These are phyloP conservation scores for Scaptomyza montana DNA, from an alignment of 1,140 invertebrate species.

Conservation along the genomic window DNA sequence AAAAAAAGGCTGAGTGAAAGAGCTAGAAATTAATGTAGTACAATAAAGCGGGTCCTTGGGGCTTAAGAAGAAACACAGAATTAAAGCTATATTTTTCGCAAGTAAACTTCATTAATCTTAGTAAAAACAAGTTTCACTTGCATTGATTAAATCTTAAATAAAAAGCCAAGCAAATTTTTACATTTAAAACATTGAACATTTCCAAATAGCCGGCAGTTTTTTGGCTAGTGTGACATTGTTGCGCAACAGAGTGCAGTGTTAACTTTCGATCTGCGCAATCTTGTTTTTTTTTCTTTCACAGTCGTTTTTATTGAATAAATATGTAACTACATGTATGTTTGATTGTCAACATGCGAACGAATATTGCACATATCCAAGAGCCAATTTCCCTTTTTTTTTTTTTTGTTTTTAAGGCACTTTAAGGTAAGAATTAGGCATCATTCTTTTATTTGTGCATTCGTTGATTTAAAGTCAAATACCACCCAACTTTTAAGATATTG, in stretches of 20 bases:
- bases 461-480: constrained; percentile 15
- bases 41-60: no score
- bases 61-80: no score
- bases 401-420: no score
- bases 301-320: not conserved
- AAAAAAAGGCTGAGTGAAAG: no score
- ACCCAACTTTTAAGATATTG: not conserved
- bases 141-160: no score
- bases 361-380: not conserved
- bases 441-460: constrained; percentile 2
- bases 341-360: not conserved
- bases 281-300: not conserved
- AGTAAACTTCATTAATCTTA: not conserved
- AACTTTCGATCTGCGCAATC: not conserved
- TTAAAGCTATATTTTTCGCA: no score
- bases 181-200: no score
- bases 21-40: no score
- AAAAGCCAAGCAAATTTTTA: no score
- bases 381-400: not conserved
- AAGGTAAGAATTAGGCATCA: not conserved
- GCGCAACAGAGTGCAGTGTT: not conserved
- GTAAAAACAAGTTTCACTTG: no score
- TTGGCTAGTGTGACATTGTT: not conserved
- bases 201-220: no score
- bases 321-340: not conserved